Evolutionary conservation across 1,140 invertebrate genomes (phyloP), one percentile per base, ranked within the genome.

Genomic region (Chlorops oryzae): DNA sequence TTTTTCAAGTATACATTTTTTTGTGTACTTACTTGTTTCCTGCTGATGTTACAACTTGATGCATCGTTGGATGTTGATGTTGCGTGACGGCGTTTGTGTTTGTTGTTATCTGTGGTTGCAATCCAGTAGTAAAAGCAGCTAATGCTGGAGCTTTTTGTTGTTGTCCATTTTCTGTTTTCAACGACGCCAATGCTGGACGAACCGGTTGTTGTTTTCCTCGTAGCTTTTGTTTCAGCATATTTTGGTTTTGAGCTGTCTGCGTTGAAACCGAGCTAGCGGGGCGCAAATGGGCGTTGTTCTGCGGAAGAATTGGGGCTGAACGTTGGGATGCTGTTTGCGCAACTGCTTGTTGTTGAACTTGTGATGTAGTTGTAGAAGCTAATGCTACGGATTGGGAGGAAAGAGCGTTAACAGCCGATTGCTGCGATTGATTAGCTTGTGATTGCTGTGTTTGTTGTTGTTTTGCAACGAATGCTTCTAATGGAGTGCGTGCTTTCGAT

Each of bases 241-340:
- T 70, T 44, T 72, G 69, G 39, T 72, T 71, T 32, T 68, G 64
- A 59, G 80, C 81, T 2, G 85, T 87, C 69, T 87, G 85, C 3
- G 84, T 87, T 2, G 84, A 86, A 9, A 87, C 84, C 1, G 83
- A 85, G 63, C 81, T 84, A 2, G 84, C 84, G 4, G 85, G 84
- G 22, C 85, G 75, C 48, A 85, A 84, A 55, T 78, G 78, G 10
- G 79, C 73, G 23, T 62, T 68, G 34, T 65, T 64, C 22, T 82
- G 83, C 5, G 82, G 83, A 39, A 85, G 52, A 51, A 85, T 84
- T 18, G 65, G 56, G 3, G 61, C 63, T 1, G 56, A 42, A 1
- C 61, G 63, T 47, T 68, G 65, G 25, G 59, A 17, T 32, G n/a
- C 15, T 9, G 15, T 13, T 24, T 51, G 45, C 10, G 39, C 35